phyloP scores from a whole-genome alignment of 2,888 invertebrate genomes.

The Aphodius sticticus region DNA sequence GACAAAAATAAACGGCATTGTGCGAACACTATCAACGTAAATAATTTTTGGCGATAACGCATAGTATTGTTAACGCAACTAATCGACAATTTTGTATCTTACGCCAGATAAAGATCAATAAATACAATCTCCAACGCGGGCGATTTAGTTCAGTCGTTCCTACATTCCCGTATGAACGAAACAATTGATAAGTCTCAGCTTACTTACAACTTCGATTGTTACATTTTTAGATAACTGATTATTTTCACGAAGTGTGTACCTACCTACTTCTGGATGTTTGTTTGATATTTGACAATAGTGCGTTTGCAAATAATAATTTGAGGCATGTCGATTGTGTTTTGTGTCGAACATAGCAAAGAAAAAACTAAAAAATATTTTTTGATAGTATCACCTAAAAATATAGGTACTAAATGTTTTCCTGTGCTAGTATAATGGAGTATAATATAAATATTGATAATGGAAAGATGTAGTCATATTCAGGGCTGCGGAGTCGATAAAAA shows the following conservation, averaged over 20 bases:
- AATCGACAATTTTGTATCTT: neutral
- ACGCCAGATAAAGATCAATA: neutral
- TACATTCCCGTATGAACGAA: neutral
- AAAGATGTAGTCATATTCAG: too few relatives aligned
- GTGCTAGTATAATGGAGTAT: too few relatives aligned
- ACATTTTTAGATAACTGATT: neutral
- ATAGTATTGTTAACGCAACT: neutral
- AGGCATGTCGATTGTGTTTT: too few relatives aligned
- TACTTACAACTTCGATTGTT: neutral
- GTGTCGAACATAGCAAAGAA: too few relatives aligned
- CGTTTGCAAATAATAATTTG: neutral
- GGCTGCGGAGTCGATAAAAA: too few relatives aligned
- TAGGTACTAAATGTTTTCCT: too few relatives aligned
- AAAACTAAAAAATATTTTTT: too few relatives aligned
- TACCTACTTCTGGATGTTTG: neutral
- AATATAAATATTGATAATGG: too few relatives aligned
- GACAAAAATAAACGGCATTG: neutral
- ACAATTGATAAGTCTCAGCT: too few relatives aligned
- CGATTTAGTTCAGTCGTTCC: neutral
- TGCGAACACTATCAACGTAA: neutral
- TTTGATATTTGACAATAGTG: neutral
- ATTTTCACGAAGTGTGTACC: neutral
- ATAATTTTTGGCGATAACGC: neutral
- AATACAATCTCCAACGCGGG: neutral
- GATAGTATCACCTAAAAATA: too few relatives aligned